Conservation (phyloP, 2,797 vertebrate species). For the Microctenopoma steveboyesi region DNA sequence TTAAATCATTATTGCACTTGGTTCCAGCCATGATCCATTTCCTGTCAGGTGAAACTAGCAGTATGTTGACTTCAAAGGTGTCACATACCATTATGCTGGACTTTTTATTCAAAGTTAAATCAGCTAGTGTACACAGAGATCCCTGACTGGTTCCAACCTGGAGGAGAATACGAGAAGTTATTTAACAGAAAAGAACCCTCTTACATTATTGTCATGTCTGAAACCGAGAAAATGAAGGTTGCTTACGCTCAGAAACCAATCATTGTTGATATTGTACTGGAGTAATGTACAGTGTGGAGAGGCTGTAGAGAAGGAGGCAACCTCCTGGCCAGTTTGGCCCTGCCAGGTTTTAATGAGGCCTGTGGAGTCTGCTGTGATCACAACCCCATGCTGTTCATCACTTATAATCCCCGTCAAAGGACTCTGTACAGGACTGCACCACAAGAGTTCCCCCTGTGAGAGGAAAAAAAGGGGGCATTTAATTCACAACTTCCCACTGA, state of each 20-base stretch:
- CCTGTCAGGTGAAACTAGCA: slow-evolving; percentile 79
- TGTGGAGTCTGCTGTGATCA: slow-evolving; percentile 74
- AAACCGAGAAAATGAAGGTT: not conserved
- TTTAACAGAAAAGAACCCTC: not conserved
- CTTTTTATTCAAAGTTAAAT: slow-evolving; percentile 64
- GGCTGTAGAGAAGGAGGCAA: slow-evolving; percentile 68
- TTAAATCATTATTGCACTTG: slow-evolving; percentile 59
- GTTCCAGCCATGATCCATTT: slow-evolving; percentile 74
- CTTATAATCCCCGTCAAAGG: slow-evolving; percentile 72
- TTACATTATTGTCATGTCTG: not conserved
- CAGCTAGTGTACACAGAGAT: slow-evolving; percentile 64
- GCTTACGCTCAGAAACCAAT: slow-evolving; percentile 80
- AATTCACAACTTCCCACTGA: not conserved
- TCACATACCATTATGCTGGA: slow-evolving; percentile 69
- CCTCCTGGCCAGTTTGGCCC: slow-evolving; percentile 71
- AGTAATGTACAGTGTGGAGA: slow-evolving; percentile 70
- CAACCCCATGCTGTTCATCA: slow-evolving; percentile 68
- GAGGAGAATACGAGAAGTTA: slow-evolving; percentile 13
- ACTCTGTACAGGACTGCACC: slow-evolving; percentile 81
- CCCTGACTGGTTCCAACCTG: slow-evolving; percentile 76
- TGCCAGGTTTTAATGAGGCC: slow-evolving; percentile 80
- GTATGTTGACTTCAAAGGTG: slow-evolving; percentile 66
- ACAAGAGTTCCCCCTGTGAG: slow-evolving; percentile 77
- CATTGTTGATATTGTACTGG: slow-evolving; percentile 59
- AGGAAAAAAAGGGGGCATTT: not conserved